Evolutionary conservation across 2,888 invertebrate genomes (phyloP).

Genomic region (Syrphus vitripennis): DNA sequence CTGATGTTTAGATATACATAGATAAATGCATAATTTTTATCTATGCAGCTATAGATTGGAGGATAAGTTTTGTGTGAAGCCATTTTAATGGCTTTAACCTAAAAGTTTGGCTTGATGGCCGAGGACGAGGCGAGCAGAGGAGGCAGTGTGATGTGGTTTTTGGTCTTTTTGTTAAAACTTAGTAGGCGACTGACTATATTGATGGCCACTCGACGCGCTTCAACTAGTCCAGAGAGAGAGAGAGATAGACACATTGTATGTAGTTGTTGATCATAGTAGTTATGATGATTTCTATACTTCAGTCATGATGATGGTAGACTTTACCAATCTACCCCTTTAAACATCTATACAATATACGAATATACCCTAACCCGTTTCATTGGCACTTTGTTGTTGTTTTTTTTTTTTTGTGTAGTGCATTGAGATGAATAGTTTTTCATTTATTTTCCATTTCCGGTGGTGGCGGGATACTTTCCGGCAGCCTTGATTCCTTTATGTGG

Average conservation of each 20-base stretch:
- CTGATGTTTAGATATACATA: background rate
- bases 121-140: background rate
- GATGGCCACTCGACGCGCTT: conserved; percentile 61
- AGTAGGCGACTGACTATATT: conserved; percentile 37
- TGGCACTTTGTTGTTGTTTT: background rate
- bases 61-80: conserved; percentile 64
- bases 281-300: conserved; percentile 35
- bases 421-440: conserved; percentile 72
- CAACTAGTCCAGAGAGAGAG: conserved; percentile 6
- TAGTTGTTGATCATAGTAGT: conserved; percentile 58
- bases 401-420: conserved; percentile 6
- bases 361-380: background rate
- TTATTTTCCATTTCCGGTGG: conserved; percentile 72
- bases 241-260: too few relatives aligned
- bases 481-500: conserved; percentile 50
- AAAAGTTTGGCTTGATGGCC: conserved; percentile 43
- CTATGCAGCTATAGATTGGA: background rate
- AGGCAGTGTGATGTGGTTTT: background rate
- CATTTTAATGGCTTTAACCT: conserved; percentile 67
- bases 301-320: background rate
- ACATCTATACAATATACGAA: background rate
- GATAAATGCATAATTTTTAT: background rate
- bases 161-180: background rate
- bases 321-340: background rate
- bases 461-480: conserved; percentile 64